These are phyloP conservation scores for Aphyosemion australe DNA, from an alignment of 2,113 vertebrate species.

Conservation along the genomic window DNA sequence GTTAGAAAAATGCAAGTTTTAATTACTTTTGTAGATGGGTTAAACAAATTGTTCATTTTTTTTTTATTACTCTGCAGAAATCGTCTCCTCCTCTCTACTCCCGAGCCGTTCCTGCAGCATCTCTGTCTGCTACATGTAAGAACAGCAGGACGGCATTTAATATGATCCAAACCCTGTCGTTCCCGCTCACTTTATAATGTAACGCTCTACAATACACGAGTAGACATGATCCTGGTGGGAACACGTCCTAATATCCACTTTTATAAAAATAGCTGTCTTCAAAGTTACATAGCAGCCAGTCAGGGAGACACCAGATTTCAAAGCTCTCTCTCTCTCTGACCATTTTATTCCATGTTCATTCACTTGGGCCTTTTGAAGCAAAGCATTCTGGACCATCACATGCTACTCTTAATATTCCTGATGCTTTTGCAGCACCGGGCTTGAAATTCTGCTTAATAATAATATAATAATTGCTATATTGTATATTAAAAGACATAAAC, in stretches of 20 bases:
- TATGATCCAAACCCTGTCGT: slow-evolving; percentile 38
- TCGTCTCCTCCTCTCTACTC: neutral
- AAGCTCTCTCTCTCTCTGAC: slow-evolving; percentile 2
- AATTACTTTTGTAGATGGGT: neutral
- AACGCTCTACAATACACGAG: slow-evolving; percentile 12
- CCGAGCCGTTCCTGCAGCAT: slow-evolving; percentile 1
- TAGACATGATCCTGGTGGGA: slow-evolving; percentile 31
- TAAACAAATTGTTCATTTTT: neutral
- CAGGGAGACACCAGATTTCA: slow-evolving; percentile 23
- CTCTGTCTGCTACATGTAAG: slow-evolving; percentile 18
- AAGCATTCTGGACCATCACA: slow-evolving; percentile 8
- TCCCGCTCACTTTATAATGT: slow-evolving; percentile 39
- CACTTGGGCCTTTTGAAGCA: slow-evolving; percentile 17
- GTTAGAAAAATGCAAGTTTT: no score
- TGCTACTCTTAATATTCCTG: slow-evolving; percentile 18
- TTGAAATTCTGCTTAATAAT: slow-evolving; percentile 6
- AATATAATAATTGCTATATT: neutral
- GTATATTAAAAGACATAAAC: slow-evolving; percentile 15
- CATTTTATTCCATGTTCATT: slow-evolving; percentile 15
- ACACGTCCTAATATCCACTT: slow-evolving; percentile 35
- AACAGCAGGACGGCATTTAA: slow-evolving; percentile 39
- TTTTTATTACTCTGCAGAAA: neutral
- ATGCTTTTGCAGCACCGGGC: slow-evolving; percentile 8
- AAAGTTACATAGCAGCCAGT: slow-evolving; percentile 18
- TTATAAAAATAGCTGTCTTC: slow-evolving; percentile 31